Conservation (phyloP, 1,140 invertebrate genomes). For the Chionoecetes opilio region DNA sequence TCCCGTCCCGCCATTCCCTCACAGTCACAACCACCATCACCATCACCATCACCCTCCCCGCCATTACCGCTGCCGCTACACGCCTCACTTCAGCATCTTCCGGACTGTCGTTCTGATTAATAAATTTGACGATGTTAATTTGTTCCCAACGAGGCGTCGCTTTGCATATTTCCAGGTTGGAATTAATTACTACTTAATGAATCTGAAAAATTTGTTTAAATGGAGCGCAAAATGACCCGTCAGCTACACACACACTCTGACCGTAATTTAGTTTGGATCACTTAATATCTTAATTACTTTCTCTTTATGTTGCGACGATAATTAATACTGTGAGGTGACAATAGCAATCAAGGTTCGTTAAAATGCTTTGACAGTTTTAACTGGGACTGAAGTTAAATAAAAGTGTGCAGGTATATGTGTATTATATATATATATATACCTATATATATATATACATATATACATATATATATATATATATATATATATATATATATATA, state of each 20-base stretch:
- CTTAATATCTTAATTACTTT: constrained; percentile 31
- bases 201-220: constrained; percentile 31
- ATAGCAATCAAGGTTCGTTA: constrained; percentile 29
- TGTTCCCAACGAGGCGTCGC: constrained; percentile 23
- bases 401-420: background rate
- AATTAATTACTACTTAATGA: constrained; percentile 31
- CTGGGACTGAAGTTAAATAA: background rate
- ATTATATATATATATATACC: background rate
- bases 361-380: background rate
- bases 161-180: constrained; percentile 28
- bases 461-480: background rate
- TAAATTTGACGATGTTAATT: constrained; percentile 31
- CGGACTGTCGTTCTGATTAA: constrained; percentile 18
- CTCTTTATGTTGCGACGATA: constrained; percentile 28
- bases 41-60: background rate
- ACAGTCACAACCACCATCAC: background rate
- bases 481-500: background rate
- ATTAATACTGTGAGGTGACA: constrained; percentile 29
- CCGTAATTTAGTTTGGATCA: constrained; percentile 19
- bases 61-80: background rate
- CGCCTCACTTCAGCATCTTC: background rate
- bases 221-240: constrained; percentile 25
- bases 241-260: constrained; percentile 17
- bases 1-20: background rate
- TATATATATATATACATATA: background rate